Evolutionary conservation across 2,113 vertebrate genomes (phyloP), one percentile per base, ranked within the genome.

Genomic region (Talpa occidentalis): DNA sequence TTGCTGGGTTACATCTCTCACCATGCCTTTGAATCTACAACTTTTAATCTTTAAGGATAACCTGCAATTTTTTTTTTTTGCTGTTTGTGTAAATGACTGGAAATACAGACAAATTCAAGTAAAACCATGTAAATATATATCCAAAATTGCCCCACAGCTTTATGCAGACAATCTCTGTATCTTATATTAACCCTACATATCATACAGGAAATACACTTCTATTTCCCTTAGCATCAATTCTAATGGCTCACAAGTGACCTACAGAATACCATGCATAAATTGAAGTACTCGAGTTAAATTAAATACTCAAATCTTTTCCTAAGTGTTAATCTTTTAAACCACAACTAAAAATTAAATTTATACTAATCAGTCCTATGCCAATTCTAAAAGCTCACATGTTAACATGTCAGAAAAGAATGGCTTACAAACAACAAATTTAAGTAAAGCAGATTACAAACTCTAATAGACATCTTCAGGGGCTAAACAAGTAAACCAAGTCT

Each of bases 331-430:
- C 26, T 90, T 88, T 32, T 72, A 10, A 93, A 74, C 49, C 70
- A 56, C 93, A 94, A 88, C 8, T 66, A 7, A 88, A 93, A 85
- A 88, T 40, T 8, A 83, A 96, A 92, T 26, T 76, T 72, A 64
- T 26, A 59, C 26, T 49, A 79, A 80, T 35, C 14, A 93, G 32
- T 30, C 12, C 3, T 47, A 88, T 93, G 91, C 17, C 59, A 67
- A 88, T 66, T 30, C 70, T 84, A 66, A 14, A 97, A 70, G 42
- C 44, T 92, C 37, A 89, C 60, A 85, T 19, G 32, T 24, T 88
- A 82, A 72, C 14, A 59, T 90, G 87, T 72, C 76, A 80, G 67
- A 49, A 79, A 80, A 77, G 15, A 70, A 78, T 52, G 17, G 91
- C 84, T 74, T n/a, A 17, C 44, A 91, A 77, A 42, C 49, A 90